Base-by-base conservation (phyloP, 1,140 invertebrate species). In the Apocrypta bakeri region DNA sequence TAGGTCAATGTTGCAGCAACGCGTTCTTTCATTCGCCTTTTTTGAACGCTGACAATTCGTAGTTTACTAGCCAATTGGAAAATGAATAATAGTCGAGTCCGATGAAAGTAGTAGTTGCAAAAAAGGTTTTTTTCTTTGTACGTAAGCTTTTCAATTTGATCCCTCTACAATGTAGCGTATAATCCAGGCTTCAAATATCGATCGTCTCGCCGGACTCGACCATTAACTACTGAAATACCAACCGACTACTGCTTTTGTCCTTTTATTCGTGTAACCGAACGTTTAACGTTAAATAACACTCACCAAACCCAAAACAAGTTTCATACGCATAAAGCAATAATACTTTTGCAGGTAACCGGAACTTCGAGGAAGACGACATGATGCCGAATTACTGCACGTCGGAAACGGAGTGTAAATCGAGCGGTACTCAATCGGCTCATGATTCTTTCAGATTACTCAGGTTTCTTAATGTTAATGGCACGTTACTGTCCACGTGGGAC, bases 391-490 rank as follows among this genome's bases (percentile, higher is more conserved):
- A 83, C 25, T 93, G 92, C 83, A 27, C 31, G 17, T 88, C 89
- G 3, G 93, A 94, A 77, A 92, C 91, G 25, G 92, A 91, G 79
- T 92, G 91, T 17, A 92, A 93, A 80, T 92, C 91, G 0, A 87
- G 85, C 73, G 85, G 87, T 8, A 86, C 83, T 8, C 89, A 88
- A n/a, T 92, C 92, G 21, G 90, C 94, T 4, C 94, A 95, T 79
- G 91, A 93, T 87, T 90, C 91, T 77, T 96, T 95, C 90, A 94
- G 94, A 64, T 94, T 94, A 86, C 92, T 98, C 61, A 93, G 95
- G 87, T 95, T 96, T 90, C 92, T 98, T 12, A 98, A 98, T 89
- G 92, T 98, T 24, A 97, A 97, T 88, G 96, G 96, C 76, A 97
- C 96, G 0, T 92, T 95, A 29, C 89, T 99, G 33, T 93, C 94